A percentile compares a stretch with the other conserved stretches of the same genome.
phyloP scores from a whole-genome alignment of 2,888 invertebrate genomes.

The Mythimna vitellina region DNA sequence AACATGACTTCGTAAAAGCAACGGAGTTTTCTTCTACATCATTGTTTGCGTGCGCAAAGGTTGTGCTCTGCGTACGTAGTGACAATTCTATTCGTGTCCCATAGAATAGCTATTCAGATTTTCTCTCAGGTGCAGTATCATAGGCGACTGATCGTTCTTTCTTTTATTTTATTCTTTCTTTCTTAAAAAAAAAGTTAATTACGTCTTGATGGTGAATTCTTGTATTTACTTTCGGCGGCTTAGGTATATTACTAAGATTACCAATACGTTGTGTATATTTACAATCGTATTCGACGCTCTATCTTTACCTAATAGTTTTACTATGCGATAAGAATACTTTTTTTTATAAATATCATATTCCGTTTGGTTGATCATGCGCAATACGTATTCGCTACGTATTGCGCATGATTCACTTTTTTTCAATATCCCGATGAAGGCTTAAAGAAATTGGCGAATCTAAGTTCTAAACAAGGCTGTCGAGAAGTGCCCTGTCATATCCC shows the following conservation, averaged over 20 bases:
- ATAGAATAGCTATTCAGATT: background rate
- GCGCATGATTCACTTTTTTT: background rate
- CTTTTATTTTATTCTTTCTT: too few species aligned
- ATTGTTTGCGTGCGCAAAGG: background rate
- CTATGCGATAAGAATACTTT: background rate
- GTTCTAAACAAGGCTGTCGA: conserved; percentile 1
- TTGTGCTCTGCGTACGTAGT: background rate
- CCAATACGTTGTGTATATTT: too few species aligned
- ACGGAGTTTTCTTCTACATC: background rate
- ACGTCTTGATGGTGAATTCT: too few species aligned
- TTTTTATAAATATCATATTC: background rate
- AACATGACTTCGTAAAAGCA: background rate
- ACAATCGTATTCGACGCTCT: background rate
- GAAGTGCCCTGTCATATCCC: background rate
- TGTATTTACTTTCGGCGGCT: too few species aligned
- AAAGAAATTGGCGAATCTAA: background rate
- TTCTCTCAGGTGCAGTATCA: background rate
- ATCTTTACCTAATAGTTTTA: background rate
- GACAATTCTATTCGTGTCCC: background rate
- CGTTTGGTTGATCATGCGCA: background rate
- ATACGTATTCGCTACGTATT: too few species aligned
- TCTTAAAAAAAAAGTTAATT: too few species aligned
- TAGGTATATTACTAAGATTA: too few species aligned
- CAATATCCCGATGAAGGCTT: background rate
- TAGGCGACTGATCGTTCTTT: background rate